phyloP scores from a whole-genome alignment of 1,140 invertebrate species.

The Helicoverpa armigera region DNA sequence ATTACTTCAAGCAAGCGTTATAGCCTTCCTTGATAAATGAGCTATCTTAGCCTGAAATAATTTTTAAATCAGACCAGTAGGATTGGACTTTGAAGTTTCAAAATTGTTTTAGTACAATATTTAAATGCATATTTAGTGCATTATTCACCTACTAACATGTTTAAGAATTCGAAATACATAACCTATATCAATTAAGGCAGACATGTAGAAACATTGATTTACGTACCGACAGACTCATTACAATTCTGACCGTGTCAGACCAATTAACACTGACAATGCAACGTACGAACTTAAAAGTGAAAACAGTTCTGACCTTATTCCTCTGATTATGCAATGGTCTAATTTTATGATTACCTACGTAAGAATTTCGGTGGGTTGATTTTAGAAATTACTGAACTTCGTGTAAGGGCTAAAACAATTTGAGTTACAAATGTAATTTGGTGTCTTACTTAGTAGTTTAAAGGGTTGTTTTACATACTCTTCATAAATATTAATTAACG shows the following conservation, averaged over 20 bases:
- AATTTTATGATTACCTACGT: slow-evolving; percentile 1
- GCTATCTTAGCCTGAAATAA: no score
- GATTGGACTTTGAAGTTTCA: no score
- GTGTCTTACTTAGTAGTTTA: neutral
- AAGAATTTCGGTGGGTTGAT: neutral
- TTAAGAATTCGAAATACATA: no score
- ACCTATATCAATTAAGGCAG: neutral
- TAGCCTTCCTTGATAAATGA: no score
- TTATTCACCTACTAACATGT: no score
- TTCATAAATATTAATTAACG: no score
- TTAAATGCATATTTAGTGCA: no score
- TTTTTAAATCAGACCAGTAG: no score
- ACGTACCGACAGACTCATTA: neutral
- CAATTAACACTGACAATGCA: neutral
- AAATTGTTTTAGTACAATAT: no score
- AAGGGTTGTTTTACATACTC: neutral
- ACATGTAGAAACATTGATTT: neutral
- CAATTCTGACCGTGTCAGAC: neutral
- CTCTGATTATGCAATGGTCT: neutral
- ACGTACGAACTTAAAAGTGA: neutral
- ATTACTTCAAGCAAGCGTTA: no score
- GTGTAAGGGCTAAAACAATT: no score
- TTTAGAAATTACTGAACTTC: slow-evolving; percentile 6
- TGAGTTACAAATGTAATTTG: no score
- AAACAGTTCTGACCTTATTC: neutral